Conservation (phyloP, 2,888 invertebrate species). For the Incurvaria masculella region DNA sequence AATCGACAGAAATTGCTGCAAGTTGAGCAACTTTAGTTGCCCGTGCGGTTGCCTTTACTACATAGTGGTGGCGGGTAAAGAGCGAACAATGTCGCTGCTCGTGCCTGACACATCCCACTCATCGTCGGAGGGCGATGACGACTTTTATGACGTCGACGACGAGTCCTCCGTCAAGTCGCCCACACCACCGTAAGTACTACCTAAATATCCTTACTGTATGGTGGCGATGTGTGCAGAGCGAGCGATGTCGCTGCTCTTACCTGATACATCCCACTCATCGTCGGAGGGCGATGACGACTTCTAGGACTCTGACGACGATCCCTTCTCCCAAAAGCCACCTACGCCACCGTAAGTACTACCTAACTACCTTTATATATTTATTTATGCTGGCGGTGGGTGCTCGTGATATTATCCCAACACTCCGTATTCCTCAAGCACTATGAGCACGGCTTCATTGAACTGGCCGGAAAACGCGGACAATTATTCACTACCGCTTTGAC, state of each 20-base stretch:
- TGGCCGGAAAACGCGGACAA: too few species aligned
- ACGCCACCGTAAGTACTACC: conserved; percentile 39
- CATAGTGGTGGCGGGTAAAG: too few species aligned
- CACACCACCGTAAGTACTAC: conserved; percentile 40
- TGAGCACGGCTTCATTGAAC: too few species aligned
- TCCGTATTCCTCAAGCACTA: too few species aligned
- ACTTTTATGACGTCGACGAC: conserved; percentile 91
- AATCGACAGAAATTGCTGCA: too few species aligned
- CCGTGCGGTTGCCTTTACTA: too few species aligned
- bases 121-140: conserved; percentile 95
- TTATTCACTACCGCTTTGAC: too few species aligned
- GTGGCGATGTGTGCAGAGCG: conserved; percentile 24
- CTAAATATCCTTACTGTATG: too few species aligned
- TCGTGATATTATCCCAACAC: too few species aligned
- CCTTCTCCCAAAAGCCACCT: conserved; percentile 23
- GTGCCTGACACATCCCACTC: conserved; percentile 95
- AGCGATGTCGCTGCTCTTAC: conserved; percentile 68
- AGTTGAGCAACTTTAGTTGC: too few species aligned
- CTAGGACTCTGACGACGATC: conserved; percentile 85
- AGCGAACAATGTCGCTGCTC: conserved; percentile 58
- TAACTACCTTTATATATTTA: too few species aligned
- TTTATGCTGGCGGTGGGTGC: too few species aligned
- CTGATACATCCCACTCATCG: conserved; percentile 95
- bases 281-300: conserved; percentile 95
- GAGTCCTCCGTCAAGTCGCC: conserved; percentile 36